Percentiles rank a stretch among this genome's conserved stretches.
phyloP scores from a whole-genome alignment of 2,797 vertebrate genomes.

The Heteromormyrus szaboi region DNA sequence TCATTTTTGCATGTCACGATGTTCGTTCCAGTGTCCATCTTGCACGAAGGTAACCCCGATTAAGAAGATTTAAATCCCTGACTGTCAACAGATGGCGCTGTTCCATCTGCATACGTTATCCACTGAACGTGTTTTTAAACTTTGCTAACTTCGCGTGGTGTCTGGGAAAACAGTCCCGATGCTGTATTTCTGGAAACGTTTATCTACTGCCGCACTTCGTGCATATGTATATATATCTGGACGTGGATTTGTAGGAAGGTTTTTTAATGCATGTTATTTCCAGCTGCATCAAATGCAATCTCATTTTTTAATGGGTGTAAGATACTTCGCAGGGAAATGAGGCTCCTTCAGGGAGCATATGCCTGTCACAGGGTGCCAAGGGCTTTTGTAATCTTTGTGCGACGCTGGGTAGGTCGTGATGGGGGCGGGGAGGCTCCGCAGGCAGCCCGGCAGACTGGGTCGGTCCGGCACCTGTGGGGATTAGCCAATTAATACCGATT shows the following conservation, averaged over 20 bases:
- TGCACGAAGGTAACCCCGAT: neutral
- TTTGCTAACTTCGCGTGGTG: neutral
- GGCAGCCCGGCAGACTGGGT: neutral
- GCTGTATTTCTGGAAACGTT: neutral
- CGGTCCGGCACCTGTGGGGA: neutral
- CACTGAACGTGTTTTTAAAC: neutral
- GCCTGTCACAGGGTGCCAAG: neutral
- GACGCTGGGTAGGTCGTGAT: neutral
- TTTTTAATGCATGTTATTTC: neutral
- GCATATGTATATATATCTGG: neutral
- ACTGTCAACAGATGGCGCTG: neutral
- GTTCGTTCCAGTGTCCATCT: neutral
- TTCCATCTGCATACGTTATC: neutral
- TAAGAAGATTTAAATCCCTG: neutral
- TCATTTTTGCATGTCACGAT: conserved; percentile 30
- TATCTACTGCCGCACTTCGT: neutral
- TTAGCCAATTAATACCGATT: neutral
- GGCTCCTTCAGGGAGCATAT: neutral
- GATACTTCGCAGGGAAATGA: neutral
- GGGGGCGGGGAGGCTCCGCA: neutral
- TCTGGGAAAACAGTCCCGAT: neutral
- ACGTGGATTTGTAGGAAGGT: neutral
- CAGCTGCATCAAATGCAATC: neutral
- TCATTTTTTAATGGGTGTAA: neutral
- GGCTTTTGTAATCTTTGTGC: neutral